Evolutionary conservation across 1,140 invertebrate species (phyloP).

Genomic region (Ditylenchus dipsaci): DNA sequence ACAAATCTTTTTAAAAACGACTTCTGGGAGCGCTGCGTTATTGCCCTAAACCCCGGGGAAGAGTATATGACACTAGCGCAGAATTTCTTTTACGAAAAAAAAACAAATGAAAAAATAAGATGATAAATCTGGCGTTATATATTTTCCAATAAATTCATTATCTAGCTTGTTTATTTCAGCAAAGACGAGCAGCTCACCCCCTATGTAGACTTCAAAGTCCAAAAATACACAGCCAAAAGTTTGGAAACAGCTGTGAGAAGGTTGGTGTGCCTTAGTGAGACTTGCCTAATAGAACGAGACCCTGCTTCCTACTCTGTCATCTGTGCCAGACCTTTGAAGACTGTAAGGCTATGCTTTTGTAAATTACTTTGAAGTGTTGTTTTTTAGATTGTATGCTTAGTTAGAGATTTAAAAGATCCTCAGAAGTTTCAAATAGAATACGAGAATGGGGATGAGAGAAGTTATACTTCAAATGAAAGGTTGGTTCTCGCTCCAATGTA

Average conservation of each 20-base stretch:
- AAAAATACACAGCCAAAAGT: slow-evolving; percentile 77
- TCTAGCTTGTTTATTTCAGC: slow-evolving; percentile 62
- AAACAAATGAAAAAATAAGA: too few relatives aligned
- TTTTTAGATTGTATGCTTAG: slow-evolving; percentile 72
- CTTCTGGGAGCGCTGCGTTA: too few relatives aligned
- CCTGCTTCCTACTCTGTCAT: slow-evolving; percentile 86
- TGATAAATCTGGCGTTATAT: slow-evolving; percentile 16
- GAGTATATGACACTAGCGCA: too few relatives aligned
- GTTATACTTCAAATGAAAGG: slow-evolving; percentile 79
- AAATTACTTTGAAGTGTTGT: slow-evolving; percentile 5
- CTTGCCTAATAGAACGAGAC: slow-evolving; percentile 89
- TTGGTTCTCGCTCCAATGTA: too few relatives aligned
- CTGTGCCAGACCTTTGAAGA: slow-evolving; percentile 78
- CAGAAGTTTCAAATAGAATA: slow-evolving; percentile 92
- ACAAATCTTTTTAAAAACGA: too few relatives aligned
- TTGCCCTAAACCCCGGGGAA: slow-evolving; percentile 18
- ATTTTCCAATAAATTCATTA: slow-evolving; percentile 8
- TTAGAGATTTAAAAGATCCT: slow-evolving; percentile 81
- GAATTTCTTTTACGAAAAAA: too few relatives aligned
- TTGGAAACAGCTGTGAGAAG: slow-evolving; percentile 62
- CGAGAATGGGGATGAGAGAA: slow-evolving; percentile 79
- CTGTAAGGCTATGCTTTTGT: slow-evolving; percentile 64
- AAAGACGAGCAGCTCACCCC: slow-evolving; percentile 82
- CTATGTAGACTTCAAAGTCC: slow-evolving; percentile 82
- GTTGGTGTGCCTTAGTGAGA: slow-evolving; percentile 88